Evolutionary conservation across 2,113 vertebrate genomes (phyloP).

Genomic region (Pteronura brasiliensis): DNA sequence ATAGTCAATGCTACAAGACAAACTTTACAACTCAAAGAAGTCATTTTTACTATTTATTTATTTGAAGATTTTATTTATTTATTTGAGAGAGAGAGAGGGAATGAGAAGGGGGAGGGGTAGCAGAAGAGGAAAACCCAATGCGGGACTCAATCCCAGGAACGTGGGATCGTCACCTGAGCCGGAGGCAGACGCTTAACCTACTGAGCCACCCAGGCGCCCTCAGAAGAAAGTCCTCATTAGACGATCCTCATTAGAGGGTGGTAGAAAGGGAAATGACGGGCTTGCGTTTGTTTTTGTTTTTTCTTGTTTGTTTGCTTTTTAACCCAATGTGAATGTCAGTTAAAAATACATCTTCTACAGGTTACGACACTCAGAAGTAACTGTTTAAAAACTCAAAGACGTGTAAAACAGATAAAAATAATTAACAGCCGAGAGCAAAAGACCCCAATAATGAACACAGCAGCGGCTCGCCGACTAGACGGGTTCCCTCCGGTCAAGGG

Average conservation of each 20-base stretch:
- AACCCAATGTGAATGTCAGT: background rate
- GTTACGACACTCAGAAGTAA: background rate
- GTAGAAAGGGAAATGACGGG: background rate
- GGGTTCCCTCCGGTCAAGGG: background rate
- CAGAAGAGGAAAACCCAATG: too few species aligned
- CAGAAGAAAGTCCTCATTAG: background rate
- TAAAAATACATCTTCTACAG: background rate
- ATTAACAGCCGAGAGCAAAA: background rate
- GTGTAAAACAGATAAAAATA: background rate
- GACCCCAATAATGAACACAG: background rate
- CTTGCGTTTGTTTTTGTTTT: background rate
- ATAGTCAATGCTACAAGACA: background rate
- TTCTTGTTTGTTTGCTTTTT: too few species aligned
- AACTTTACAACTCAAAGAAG: background rate
- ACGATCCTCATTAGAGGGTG: background rate
- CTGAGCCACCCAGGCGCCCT: too few species aligned
- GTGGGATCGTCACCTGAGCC: too few species aligned
- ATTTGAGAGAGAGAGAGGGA: too few species aligned
- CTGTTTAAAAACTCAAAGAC: background rate
- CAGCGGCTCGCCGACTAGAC: background rate
- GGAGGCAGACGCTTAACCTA: too few species aligned
- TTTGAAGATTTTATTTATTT: too few species aligned
- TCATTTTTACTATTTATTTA: too few species aligned
- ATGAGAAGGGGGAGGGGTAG: too few species aligned
- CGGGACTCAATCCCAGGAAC: too few species aligned